Conservation (phyloP, 64 coral and sea anemone species). For the Acropora tenuis region DNA sequence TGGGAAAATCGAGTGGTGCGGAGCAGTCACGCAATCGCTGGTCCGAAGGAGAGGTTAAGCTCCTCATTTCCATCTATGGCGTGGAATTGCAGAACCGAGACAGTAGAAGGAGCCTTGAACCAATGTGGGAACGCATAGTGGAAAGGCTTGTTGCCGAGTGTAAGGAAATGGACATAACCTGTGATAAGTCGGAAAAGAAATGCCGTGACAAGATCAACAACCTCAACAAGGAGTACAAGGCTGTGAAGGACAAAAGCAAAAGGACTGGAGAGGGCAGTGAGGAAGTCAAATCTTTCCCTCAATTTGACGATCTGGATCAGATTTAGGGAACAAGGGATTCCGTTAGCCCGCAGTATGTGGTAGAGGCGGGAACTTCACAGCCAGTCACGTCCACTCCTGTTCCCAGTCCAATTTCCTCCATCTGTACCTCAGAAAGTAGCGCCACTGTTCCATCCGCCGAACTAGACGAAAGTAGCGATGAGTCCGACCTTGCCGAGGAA, state of each 20-base stretch:
- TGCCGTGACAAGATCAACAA: constrained; percentile 41
- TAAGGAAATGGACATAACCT: constrained; percentile 8
- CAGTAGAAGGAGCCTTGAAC: constrained; percentile 35
- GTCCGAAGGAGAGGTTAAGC: constrained; percentile 43
- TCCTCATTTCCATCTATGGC: constrained; percentile 19
- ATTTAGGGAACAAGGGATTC: constrained; percentile 62
- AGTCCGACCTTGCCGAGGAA: not conserved
- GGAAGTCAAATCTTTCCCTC: constrained; percentile 19
- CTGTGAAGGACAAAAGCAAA: constrained; percentile 40
- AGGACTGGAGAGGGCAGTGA: constrained; percentile 40
- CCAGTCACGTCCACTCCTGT: not conserved
- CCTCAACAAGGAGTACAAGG: constrained; percentile 40
- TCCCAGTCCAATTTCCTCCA: constrained; percentile 1
- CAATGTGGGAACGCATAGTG: constrained; percentile 49
- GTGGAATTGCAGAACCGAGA: constrained; percentile 25
- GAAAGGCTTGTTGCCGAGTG: not conserved
- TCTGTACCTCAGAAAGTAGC: not conserved
- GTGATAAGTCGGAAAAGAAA: constrained; percentile 35
- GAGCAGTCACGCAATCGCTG: constrained; percentile 38
- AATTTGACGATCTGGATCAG: constrained; percentile 29
- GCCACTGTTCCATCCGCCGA: not conserved
- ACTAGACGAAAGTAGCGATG: not conserved
- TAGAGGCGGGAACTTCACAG: constrained; percentile 27
- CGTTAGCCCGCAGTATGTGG: constrained; percentile 20
- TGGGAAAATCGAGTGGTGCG: not conserved